These are phyloP conservation scores for Crambe crambe DNA, from an alignment of 37 sponge, comb jelly and placozoan genomes.

Conservation along the genomic window DNA sequence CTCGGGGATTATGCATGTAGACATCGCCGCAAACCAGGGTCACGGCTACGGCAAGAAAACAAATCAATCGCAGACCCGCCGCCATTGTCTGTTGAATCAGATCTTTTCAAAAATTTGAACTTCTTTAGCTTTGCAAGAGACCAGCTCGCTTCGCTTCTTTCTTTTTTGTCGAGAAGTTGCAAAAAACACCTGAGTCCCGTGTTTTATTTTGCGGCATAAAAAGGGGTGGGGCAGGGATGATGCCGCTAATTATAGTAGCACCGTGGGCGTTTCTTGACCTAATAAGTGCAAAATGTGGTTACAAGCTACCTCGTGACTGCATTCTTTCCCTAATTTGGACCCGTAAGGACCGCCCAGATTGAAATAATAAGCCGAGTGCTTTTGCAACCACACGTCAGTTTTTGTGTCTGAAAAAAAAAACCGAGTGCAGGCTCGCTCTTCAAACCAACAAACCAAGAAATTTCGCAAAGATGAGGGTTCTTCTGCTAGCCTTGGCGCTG, in stretches of 20 bases:
- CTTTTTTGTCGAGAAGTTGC: too few relatives aligned
- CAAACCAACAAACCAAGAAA: background rate
- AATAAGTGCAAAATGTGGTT: background rate
- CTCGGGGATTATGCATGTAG: slow-evolving; percentile 97
- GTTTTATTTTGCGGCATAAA: background rate
- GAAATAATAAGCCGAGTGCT: background rate
- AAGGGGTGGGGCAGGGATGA: background rate
- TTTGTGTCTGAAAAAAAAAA: too few relatives aligned
- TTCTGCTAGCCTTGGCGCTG: slow-evolving; percentile 43
- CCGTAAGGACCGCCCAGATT: background rate
- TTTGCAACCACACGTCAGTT: too few relatives aligned
- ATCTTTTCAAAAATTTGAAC: background rate
- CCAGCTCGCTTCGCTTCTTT: background rate
- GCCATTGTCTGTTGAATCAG: slow-evolving; percentile 2
- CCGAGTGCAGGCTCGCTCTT: background rate
- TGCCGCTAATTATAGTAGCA: background rate
- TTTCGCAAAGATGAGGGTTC: background rate
- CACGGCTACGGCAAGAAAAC: slow-evolving; percentile 19
- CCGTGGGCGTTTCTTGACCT: background rate
- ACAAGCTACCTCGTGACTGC: background rate
- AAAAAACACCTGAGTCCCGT: too few relatives aligned
- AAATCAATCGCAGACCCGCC: slow-evolving; percentile 31
- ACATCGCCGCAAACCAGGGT: slow-evolving; percentile 57
- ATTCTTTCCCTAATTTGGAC: background rate
- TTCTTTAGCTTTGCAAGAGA: background rate